Evolutionary conservation across 2,888 invertebrate genomes (phyloP).

Genomic region (Odontocolon sp.): DNA sequence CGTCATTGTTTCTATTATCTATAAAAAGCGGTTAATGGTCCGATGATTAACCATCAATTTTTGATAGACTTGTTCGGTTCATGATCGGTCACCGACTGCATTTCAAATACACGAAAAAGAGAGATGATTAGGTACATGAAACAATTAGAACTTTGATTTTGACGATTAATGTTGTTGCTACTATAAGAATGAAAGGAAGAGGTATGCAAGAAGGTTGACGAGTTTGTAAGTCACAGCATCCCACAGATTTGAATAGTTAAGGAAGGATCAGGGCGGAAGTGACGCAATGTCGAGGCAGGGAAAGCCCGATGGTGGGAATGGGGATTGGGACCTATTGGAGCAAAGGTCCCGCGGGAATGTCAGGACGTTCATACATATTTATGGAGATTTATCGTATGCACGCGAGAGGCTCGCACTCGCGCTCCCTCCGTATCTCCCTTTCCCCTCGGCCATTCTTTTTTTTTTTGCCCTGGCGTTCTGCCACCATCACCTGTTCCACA

Average conservation of each 20-base stretch:
- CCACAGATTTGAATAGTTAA: slow-evolving; percentile 9
- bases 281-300: slow-evolving; percentile 5
- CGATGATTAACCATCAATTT: no score
- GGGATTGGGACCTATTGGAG: slow-evolving; percentile 43
- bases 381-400: slow-evolving; percentile 74
- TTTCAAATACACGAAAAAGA: no score
- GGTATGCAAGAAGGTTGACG: slow-evolving; percentile 4
- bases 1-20: no score
- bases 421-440: slow-evolving; percentile 17
- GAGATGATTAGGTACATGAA: no score
- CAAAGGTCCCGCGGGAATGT: slow-evolving; percentile 63
- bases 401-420: slow-evolving; percentile 64
- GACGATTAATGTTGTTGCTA: no score
- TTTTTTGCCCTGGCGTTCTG: slow-evolving; percentile 70
- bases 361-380: slow-evolving; percentile 73
- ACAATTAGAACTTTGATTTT: no score
- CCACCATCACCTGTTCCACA: slow-evolving; percentile 74
- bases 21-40: no score
- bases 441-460: slow-evolving; percentile 44
- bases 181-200: not conserved
- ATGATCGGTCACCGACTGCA: no score
- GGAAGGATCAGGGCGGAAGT: slow-evolving; percentile 13
- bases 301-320: no score
- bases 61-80: no score
- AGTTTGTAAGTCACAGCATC: slow-evolving; percentile 1